Evolutionary conservation across 2,113 vertebrate genomes (phyloP), one percentile per base, ranked within the genome.

Genomic region (Steatornis caripensis): DNA sequence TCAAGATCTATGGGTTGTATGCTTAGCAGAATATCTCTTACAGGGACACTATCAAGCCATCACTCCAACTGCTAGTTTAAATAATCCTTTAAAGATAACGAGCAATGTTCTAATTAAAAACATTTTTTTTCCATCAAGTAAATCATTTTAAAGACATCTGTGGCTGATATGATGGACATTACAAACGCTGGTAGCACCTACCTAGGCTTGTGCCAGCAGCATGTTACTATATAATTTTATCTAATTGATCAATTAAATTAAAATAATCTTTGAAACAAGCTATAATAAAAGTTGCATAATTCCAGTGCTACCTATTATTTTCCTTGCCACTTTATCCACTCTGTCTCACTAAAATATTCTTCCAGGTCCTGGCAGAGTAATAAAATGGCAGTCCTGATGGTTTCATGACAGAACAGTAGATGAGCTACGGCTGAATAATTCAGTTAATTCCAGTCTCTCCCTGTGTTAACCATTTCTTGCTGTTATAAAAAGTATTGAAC

Each of bases 241-340:
- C 94, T 97, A 97, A 97, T 93, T 96, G 96, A 97, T 96, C 96
- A 96, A 97, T 97, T 98, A 97, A 97, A 97, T 92, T 86, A 95
- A 91, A 97, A 97, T 96, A 97, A 98, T 95, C 62, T 96, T 96
- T 97, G 93, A 97, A 98, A 94, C 66, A 82, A 91, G 93, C 94
- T 89, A 36, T 94, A 96, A 93, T 87, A 96, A 89, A 83, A 94
- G 79, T 82, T 92, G 87, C 34, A 83, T 89, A 91, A 97, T 94
- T 97, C 83, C 95, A 91, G 93, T 26, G 53, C 87, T 74, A 87
- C 93, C 78, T 97, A 62, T 97, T 95, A 96, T 95, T 96, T 95
- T 93, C 92, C 93, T 95, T 91, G 75, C 79, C 62, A 87, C 93
- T 95, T 97, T 84, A 96, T 93, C 85, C 84, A 30, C 64, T 86